These are phyloP conservation scores for Peromyscus nudipes DNA, from an alignment of 2,797 vertebrate species.

Conservation along the genomic window DNA sequence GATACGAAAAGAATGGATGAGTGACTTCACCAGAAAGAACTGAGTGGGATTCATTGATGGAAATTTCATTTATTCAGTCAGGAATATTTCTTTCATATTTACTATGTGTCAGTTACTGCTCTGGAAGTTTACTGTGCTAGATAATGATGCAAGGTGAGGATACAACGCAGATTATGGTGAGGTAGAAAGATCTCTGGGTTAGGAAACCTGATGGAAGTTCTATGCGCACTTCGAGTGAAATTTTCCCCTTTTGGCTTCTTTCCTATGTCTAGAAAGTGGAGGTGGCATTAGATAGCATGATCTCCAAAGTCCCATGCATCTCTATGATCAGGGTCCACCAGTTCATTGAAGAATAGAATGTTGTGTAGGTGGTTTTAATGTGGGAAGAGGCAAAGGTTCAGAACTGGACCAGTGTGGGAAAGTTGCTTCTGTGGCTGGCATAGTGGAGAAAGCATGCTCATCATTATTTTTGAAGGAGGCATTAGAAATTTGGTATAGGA, in stretches of 20 bases:
- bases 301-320: background rate
- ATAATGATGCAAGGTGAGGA: background rate
- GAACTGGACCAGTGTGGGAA: background rate
- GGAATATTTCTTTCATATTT: slow-evolving; percentile 33
- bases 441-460: background rate
- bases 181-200: background rate
- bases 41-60: background rate
- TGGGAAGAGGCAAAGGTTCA: background rate
- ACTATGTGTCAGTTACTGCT: background rate
- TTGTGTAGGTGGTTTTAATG: background rate
- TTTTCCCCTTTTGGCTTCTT: background rate
- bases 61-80: background rate
- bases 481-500: background rate
- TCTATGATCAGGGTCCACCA: background rate
- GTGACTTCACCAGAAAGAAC: background rate
- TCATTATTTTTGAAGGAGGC: background rate
- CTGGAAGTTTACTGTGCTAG: background rate
- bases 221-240: background rate
- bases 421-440: rapidly evolving
- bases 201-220: background rate
- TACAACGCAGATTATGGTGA: background rate
- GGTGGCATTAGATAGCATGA: background rate
- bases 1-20: background rate
- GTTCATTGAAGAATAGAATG: background rate
- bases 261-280: background rate